Evolutionary conservation across 2,888 invertebrate genomes (phyloP).

Genomic region (Carabus problematicus): DNA sequence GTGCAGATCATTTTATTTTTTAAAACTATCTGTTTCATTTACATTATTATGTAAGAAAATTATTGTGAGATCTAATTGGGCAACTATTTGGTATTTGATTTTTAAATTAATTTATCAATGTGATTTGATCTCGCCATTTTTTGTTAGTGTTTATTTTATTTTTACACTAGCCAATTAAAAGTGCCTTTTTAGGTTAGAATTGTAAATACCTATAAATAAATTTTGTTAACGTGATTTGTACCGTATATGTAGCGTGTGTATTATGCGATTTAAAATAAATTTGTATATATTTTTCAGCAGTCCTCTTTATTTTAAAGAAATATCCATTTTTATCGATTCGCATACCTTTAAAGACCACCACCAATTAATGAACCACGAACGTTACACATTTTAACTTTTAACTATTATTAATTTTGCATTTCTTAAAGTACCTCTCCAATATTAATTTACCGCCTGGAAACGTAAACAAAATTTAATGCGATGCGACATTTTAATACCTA

Average conservation of each 20-base stretch:
- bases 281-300: conserved; percentile 17
- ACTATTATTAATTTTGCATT: too few relatives aligned
- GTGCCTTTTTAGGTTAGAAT: background rate
- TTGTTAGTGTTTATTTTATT: too few relatives aligned
- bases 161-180: too few relatives aligned
- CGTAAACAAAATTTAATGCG: too few relatives aligned
- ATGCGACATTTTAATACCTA: too few relatives aligned
- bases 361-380: too few relatives aligned
- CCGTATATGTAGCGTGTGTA: background rate
- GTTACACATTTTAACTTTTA: too few relatives aligned
- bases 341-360: too few relatives aligned
- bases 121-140: too few relatives aligned
- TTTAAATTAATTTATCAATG: background rate
- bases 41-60: background rate
- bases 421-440: too few relatives aligned
- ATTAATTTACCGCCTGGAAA: too few relatives aligned
- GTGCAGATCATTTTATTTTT: background rate
- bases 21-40: background rate
- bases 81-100: background rate
- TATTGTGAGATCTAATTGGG: background rate
- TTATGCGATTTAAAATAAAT: conserved; percentile 8
- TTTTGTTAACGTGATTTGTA: background rate
- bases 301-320: background rate
- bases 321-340: too few relatives aligned
- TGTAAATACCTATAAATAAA: conserved; percentile 3